Evolutionary conservation across 2,888 invertebrate species (phyloP).

Genomic region (Nemurella pictetii): DNA sequence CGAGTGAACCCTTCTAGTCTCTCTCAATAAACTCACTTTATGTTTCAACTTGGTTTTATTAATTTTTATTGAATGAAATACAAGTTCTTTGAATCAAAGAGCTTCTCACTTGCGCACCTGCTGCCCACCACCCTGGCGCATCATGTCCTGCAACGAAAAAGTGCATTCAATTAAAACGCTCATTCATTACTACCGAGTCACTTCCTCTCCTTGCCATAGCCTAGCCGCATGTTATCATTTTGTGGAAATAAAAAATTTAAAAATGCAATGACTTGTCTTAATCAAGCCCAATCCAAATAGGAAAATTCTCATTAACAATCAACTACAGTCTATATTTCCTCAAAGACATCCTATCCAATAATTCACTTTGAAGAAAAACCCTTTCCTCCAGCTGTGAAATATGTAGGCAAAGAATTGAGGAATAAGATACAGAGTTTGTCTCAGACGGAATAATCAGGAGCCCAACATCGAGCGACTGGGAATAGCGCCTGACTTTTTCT

Average conservation of each 20-base stretch:
- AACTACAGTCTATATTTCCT: too few relatives aligned
- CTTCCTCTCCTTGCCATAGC: background rate
- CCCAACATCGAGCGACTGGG: background rate
- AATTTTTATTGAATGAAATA: constrained; percentile 25
- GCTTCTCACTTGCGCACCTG: constrained; percentile 50
- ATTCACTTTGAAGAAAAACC: too few relatives aligned
- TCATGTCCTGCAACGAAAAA: constrained; percentile 50
- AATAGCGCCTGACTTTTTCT: background rate
- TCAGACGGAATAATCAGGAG: background rate
- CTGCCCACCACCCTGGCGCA: constrained; percentile 53
- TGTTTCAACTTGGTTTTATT: background rate
- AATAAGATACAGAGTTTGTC: too few relatives aligned
- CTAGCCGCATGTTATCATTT: background rate
- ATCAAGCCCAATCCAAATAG: too few relatives aligned
- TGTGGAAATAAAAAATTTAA: background rate
- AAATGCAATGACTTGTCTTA: too few relatives aligned
- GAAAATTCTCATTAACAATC: too few relatives aligned
- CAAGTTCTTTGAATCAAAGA: constrained; percentile 21
- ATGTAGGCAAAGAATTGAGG: too few relatives aligned
- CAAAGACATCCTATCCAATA: too few relatives aligned
- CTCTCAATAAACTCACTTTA: background rate
- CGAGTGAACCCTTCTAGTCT: background rate
- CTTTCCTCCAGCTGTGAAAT: too few relatives aligned
- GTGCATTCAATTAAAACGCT: background rate
- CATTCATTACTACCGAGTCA: background rate